A percentile compares a stretch with the other conserved stretches of the same genome.
phyloP scores from a whole-genome alignment of 1,140 invertebrate species.

The Drosophila triauraria region DNA sequence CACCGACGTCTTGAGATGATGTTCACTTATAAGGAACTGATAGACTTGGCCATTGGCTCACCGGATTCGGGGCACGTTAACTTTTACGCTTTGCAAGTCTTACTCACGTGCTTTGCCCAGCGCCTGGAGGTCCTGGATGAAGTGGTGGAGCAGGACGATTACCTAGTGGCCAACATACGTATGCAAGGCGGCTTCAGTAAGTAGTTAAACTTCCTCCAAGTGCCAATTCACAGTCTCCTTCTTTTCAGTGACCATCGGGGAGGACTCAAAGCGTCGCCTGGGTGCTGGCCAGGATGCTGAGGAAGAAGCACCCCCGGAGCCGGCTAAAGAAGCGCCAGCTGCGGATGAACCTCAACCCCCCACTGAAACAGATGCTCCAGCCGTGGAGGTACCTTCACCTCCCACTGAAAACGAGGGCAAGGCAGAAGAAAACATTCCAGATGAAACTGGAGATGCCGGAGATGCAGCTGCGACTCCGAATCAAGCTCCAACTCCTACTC shows the following conservation, averaged over 20 bases:
- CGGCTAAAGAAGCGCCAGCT: not conserved
- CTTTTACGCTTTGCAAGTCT: constrained; percentile 91
- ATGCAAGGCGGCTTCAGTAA: constrained; percentile 57
- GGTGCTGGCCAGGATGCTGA: constrained; percentile 60
- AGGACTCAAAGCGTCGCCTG: constrained; percentile 45
- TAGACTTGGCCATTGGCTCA: constrained; percentile 81
- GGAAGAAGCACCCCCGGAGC: constrained; percentile 9
- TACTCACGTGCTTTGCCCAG: constrained; percentile 90
- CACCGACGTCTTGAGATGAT: constrained; percentile 18
- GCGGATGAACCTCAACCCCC: constrained; percentile 4
- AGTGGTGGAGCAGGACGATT: constrained; percentile 64
- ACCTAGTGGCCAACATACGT: constrained; percentile 49
- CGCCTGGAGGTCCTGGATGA: constrained; percentile 85
- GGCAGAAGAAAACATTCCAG: not conserved
- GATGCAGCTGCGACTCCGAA: not conserved
- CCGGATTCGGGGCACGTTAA: constrained; percentile 90
- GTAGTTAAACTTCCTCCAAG: not conserved
- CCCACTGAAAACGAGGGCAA: not conserved
- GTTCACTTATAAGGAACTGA: constrained; percentile 71
- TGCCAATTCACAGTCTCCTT: too few relatives aligned
- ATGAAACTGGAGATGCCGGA: not conserved
- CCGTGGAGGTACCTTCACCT: not conserved
- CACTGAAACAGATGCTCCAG: not conserved
- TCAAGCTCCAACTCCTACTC: not conserved
- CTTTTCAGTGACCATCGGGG: constrained; percentile 22